Evolutionary conservation across 2,113 vertebrate genomes (phyloP).

Genomic region (Rhinopomastus cyanomelas): DNA sequence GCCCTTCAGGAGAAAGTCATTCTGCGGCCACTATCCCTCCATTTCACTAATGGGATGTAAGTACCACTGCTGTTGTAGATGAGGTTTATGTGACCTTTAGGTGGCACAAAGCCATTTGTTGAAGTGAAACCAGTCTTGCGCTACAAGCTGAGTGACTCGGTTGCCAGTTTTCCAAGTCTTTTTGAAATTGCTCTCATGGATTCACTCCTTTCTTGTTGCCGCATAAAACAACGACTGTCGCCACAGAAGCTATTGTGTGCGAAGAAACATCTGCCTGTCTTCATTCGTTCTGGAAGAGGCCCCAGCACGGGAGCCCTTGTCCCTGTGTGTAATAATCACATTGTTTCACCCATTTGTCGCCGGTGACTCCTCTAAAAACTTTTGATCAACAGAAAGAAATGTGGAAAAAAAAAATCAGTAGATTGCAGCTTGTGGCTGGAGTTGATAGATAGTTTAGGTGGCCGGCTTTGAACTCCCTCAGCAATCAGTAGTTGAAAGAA

Average conservation of each 20-base stretch:
- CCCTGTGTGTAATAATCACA: constrained; percentile 30
- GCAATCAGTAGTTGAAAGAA: constrained; percentile 73
- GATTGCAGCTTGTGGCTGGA: constrained; percentile 73
- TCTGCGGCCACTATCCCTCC: not conserved
- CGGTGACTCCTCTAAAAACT: constrained; percentile 47
- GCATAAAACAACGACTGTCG: constrained; percentile 6
- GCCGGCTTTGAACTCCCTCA: constrained; percentile 73
- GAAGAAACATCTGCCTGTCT: constrained; percentile 34
- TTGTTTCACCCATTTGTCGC: not conserved
- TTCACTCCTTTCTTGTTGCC: not conserved
- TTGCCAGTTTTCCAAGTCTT: not conserved
- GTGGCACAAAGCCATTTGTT: not conserved
- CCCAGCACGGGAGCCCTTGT: not conserved
- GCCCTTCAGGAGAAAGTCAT: not conserved
- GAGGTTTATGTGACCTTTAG: not conserved
- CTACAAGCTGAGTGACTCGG: not conserved
- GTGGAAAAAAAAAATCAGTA: constrained; percentile 66
- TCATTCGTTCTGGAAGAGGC: constrained; percentile 31
- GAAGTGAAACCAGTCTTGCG: not conserved
- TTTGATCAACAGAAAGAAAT: constrained; percentile 62
- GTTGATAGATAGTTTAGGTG: constrained; percentile 66
- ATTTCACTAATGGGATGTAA: not conserved
- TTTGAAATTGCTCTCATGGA: not conserved
- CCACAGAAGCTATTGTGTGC: not conserved
- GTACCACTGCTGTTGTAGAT: not conserved